Evolutionary conservation across 2,888 invertebrate species (phyloP).

Genomic region (Notocelia uddmanniana): DNA sequence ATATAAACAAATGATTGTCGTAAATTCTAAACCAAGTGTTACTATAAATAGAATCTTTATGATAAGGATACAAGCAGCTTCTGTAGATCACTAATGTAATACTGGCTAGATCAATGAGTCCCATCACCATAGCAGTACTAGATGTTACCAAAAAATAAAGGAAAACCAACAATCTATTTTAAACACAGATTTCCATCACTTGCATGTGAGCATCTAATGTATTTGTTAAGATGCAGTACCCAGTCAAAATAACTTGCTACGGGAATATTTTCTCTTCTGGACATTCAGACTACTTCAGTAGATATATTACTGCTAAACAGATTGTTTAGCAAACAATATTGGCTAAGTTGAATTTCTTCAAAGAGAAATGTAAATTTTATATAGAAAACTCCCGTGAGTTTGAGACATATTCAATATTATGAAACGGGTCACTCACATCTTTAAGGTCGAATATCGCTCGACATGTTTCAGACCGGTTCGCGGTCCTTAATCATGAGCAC

Average conservation of each 20-base stretch:
- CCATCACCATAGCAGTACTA: conserved; percentile 20
- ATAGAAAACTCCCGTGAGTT: too few species aligned
- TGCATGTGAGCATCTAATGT: not conserved
- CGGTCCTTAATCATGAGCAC: too few species aligned
- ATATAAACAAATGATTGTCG: conserved; percentile 39
- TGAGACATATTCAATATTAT: too few species aligned
- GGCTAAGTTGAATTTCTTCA: not conserved
- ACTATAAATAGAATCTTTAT: conserved; percentile 37
- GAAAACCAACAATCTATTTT: not conserved
- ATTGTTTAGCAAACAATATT: not conserved
- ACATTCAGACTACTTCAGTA: not conserved
- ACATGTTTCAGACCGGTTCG: too few species aligned
- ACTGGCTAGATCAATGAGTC: conserved; percentile 1
- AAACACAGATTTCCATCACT: not conserved
- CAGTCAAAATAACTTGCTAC: not conserved
- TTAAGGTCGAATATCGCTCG: too few species aligned
- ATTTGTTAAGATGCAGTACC: not conserved
- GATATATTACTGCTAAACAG: not conserved
- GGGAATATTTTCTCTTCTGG: conserved; percentile 4
- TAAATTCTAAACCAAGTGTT: conserved; percentile 45
- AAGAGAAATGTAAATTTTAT: conserved; percentile 11
- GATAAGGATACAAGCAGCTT: conserved; percentile 27
- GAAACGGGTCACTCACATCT: too few species aligned
- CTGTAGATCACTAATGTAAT: conserved; percentile 13
- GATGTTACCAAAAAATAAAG: conserved; percentile 25